These are phyloP conservation scores for Dipodomys spectabilis DNA, from an alignment of 2,113 vertebrate species.

Conservation along the genomic window DNA sequence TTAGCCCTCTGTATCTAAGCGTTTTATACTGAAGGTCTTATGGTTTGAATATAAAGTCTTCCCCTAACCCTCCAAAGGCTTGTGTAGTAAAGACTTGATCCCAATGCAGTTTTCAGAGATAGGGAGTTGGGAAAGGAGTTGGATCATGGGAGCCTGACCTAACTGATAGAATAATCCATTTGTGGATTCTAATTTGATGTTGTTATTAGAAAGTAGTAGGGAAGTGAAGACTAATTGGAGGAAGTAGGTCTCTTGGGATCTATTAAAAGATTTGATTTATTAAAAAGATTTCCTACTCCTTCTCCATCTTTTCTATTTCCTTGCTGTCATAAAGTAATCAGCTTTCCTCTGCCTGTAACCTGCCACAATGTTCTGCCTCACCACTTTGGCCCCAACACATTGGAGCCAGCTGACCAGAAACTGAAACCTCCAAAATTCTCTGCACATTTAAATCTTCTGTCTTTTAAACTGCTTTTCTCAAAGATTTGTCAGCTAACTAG, in stretches of 20 bases:
- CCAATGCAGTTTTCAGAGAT: background rate
- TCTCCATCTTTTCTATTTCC: no score
- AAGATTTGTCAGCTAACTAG: background rate
- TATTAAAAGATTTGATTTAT: no score
- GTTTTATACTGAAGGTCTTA: background rate
- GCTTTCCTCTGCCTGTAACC: background rate
- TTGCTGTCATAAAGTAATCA: background rate
- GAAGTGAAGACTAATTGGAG: no score
- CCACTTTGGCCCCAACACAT: background rate
- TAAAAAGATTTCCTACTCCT: no score
- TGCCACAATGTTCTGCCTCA: no score
- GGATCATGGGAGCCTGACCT: background rate
- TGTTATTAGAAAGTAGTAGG: no score
- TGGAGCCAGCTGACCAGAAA: background rate
- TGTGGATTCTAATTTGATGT: background rate
- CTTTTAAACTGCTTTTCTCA: background rate
- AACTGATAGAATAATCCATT: no score
- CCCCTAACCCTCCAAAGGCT: background rate
- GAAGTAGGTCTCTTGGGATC: no score
- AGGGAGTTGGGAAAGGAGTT: background rate
- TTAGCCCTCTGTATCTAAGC: background rate
- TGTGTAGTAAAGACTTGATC: background rate
- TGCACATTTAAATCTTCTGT: background rate
- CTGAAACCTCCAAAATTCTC: background rate
- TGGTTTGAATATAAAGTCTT: background rate